Evolutionary conservation across 2,113 vertebrate genomes (phyloP).

Genomic region (Butorides virescens): DNA sequence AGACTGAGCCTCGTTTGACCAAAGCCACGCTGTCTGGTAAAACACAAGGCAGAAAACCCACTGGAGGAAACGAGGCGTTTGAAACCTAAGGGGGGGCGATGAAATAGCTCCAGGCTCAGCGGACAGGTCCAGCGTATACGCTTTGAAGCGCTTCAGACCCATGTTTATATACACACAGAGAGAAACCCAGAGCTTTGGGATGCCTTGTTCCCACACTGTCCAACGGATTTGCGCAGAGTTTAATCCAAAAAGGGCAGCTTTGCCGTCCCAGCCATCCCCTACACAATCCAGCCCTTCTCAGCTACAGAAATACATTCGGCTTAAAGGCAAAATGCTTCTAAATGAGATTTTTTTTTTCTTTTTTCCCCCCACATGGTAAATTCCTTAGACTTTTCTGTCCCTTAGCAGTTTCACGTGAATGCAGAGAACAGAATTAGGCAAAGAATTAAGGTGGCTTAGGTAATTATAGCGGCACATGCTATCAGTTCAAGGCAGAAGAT

Average conservation of each 20-base stretch:
- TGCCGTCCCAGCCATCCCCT: background rate
- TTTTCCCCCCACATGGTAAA: background rate
- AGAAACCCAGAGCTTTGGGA: background rate
- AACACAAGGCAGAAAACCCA: background rate
- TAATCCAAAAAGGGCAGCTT: background rate
- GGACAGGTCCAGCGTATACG: rapidly evolving
- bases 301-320: background rate
- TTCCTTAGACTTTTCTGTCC: conserved; percentile 50
- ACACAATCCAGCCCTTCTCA: background rate
- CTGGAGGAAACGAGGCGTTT: rapidly evolving
- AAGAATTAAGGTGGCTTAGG: conserved; percentile 65
- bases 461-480: conserved; percentile 65
- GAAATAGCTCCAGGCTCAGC: background rate
- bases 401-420: conserved; percentile 67
- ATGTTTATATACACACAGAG: background rate
- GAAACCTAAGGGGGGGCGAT: background rate
- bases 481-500: conserved; percentile 64
- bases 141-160: background rate
- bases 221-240: background rate
- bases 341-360: background rate
- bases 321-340: conserved; percentile 14
- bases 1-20: background rate
- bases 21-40: background rate
- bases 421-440: conserved; percentile 51
- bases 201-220: background rate